phyloP scores from a whole-genome alignment of 2,113 vertebrate species.

The Archilochus colubris region DNA sequence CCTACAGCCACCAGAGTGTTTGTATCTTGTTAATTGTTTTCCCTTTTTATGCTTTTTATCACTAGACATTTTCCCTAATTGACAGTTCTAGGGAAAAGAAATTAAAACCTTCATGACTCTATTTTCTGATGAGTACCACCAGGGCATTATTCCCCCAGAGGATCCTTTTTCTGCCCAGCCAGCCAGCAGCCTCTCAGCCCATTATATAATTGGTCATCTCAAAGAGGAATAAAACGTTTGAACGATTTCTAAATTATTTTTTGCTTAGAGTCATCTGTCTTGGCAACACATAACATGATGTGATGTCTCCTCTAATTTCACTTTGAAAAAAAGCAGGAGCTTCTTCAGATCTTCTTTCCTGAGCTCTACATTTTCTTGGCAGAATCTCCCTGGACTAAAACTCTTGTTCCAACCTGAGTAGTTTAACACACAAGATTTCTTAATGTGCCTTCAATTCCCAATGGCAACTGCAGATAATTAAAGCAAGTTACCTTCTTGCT shows the following conservation, averaged over 20 bases:
- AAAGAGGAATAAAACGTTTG: constrained; percentile 10
- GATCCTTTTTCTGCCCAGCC: not conserved
- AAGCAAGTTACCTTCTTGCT: not conserved
- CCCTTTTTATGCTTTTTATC: not conserved
- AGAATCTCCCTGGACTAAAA: not conserved
- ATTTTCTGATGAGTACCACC: not conserved
- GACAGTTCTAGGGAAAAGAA: not conserved
- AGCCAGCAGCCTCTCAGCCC: not conserved
- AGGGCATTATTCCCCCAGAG: not conserved
- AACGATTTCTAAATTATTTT: constrained; percentile 35
- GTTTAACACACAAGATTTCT: not conserved
- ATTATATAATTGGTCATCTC: not conserved
- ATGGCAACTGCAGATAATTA: not conserved
- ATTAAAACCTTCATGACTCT: not conserved
- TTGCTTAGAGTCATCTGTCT: constrained; percentile 26
- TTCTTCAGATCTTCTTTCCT: not conserved
- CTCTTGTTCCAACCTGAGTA: not conserved
- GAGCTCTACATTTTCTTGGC: not conserved
- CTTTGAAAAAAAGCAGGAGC: not conserved
- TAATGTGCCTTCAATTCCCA: not conserved
- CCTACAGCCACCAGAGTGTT: not conserved
- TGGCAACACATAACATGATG: constrained; percentile 52
- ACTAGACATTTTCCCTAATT: not conserved
- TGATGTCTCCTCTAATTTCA: constrained; percentile 52
- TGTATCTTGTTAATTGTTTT: not conserved